These are phyloP conservation scores for Antidorcas marsupialis DNA, from an alignment of 2,113 vertebrate species.

Conservation along the genomic window DNA sequence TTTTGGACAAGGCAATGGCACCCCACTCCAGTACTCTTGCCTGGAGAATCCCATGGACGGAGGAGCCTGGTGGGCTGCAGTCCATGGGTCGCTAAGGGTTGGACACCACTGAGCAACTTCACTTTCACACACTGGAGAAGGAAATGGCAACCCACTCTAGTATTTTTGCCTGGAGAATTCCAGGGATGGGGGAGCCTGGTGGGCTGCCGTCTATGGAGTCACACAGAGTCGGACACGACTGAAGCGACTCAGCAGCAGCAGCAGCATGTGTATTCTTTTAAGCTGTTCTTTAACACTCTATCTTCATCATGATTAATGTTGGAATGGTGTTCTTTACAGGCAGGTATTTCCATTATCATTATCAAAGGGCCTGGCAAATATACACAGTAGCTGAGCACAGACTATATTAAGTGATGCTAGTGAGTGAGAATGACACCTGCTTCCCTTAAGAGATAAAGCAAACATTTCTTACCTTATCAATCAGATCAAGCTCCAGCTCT, in stretches of 20 bases:
- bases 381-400: neutral
- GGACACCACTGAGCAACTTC: no score
- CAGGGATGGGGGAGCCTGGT: no score
- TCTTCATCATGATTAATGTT: neutral
- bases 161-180: no score
- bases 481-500: slow-evolving; percentile 78
- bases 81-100: no score
- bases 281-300: neutral
- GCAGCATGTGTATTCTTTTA: neutral
- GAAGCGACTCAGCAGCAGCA: no score
- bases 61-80: no score
- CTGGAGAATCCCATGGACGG: no score
- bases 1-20: neutral
- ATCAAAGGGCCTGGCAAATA: neutral
- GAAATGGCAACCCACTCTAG: no score
- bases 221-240: no score
- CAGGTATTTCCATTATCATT: neutral
- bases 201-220: no score
- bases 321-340: neutral
- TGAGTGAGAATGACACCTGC: neutral
- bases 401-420: neutral
- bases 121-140: no score
- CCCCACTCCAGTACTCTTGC: no score
- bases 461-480: slow-evolving; percentile 74
- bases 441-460: neutral